Percentiles rank a stretch among this genome's conserved stretches.
Evolutionary conservation across 1,140 invertebrate species (phyloP).

Genomic region (Ceratina japonica): DNA sequence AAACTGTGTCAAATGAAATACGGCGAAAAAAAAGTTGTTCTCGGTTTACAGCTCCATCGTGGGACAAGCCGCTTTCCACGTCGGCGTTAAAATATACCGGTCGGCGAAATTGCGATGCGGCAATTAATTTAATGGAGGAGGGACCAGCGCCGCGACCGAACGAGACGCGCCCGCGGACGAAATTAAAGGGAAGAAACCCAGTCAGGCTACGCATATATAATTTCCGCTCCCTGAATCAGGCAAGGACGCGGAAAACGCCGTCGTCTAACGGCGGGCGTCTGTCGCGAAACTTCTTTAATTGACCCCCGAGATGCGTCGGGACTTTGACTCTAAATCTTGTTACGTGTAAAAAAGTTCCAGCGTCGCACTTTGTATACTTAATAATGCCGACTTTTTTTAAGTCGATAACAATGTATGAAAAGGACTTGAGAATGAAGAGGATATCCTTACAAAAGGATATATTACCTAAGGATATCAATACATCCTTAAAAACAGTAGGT

Average conservation of each 20-base stretch:
- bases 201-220: neutral
- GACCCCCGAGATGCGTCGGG: slow-evolving; percentile 34
- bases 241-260: slow-evolving; percentile 47
- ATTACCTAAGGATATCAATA: no score
- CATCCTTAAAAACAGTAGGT: no score
- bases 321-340: slow-evolving; percentile 29
- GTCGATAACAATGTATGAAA: no score
- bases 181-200: slow-evolving; percentile 3
- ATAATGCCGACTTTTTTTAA: no score
- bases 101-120: slow-evolving; percentile 12
- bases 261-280: neutral
- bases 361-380: neutral
- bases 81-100: neutral
- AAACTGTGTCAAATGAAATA: slow-evolving; percentile 51
- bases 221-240: slow-evolving; percentile 25
- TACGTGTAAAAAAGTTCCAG: slow-evolving; percentile 13
- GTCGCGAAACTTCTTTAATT: slow-evolving; percentile 59
- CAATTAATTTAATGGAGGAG: slow-evolving; percentile 35
- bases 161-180: neutral
- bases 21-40: slow-evolving; percentile 11
- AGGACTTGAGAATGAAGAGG: no score
- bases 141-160: neutral
- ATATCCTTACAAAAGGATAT: no score
- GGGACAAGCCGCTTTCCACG: slow-evolving; percentile 9
- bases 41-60: slow-evolving; percentile 28